Evolutionary conservation across 2,888 invertebrate species (phyloP), one percentile per base, ranked within the genome.

Genomic region (Xestoiulus laeticollis): DNA sequence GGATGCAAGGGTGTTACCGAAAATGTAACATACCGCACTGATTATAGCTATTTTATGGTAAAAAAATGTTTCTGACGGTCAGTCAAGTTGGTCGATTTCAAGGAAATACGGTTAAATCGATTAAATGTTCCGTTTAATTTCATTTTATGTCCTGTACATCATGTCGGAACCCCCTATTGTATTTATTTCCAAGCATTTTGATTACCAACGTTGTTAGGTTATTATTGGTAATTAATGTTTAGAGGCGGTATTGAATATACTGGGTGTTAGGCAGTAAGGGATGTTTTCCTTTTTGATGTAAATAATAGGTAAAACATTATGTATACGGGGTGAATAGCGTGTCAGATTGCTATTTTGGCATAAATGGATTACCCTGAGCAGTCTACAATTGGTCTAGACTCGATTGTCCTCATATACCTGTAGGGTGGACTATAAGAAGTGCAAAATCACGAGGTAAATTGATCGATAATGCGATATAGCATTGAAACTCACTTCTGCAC

Each of bases 21-120:
- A 78, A 26, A 30, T 68, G 10, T 26, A 12, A 22, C 26, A 78
- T 26, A 14, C 30, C 26, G 1, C 30, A n/a, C 59, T 22, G n/a
- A 59, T 6, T n/a, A n/a, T n/a, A n/a, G n/a, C n/a, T n/a, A n/a
- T n/a, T 26, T 78, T 78, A 10, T 78, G 14, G 14, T 30, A 78
- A 5, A 38, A 38, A 38, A 38, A 38, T 38, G 6, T 38, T 16
- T 19, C 43, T 16, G 16, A 68, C 8, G n/a, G 26, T 87, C 48
- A 30, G 48, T 85, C n/a, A n/a, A n/a, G n/a, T n/a, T n/a, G n/a
- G n/a, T n/a, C 14, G 26, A 43, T 33, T 26, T 22, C 26, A 19
- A 33, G 53, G 53, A 78, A 78, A 16, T 78, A 53, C 85, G 53
- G 44, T 53, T 48, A 53, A 85, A 59, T 44, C 8, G 85, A 53